Evolutionary conservation across 2,888 invertebrate genomes (phyloP).

Genomic region (Sympetrum striolatum): DNA sequence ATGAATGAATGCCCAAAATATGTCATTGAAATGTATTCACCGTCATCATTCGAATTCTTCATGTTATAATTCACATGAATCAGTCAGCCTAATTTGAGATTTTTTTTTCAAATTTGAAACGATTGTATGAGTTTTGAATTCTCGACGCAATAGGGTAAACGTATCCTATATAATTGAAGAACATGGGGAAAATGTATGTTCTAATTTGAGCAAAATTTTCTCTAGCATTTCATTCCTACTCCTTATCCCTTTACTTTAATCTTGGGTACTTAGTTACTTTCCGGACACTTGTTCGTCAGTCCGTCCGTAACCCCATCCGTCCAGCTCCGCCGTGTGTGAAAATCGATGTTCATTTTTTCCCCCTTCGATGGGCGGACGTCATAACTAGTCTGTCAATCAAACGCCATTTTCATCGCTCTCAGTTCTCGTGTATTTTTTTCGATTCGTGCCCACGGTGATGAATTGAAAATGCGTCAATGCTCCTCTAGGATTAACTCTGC

Average conservation of each 20-base stretch:
- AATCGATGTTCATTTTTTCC: not conserved
- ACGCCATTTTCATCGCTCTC: not conserved
- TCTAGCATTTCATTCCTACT: not conserved
- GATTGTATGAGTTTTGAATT: no score
- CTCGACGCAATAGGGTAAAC: no score
- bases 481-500: slow-evolving; percentile 21
- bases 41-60: no score
- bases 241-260: no score
- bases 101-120: no score
- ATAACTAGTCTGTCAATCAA: not conserved
- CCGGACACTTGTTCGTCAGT: not conserved
- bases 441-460: not conserved
- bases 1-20: no score
- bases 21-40: no score
- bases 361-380: not conserved
- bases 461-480: slow-evolving; percentile 38
- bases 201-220: not conserved
- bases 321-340: not conserved
- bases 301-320: not conserved
- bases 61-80: no score
- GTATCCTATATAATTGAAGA: no score
- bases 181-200: no score
- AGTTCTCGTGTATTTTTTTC: not conserved
- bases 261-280: not conserved
- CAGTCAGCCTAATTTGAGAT: no score